A percentile compares a stretch with the other conserved stretches of the same genome.
Evolutionary conservation across 2,888 invertebrate species (phyloP).

Genomic region (Pharmacophagus antenor): DNA sequence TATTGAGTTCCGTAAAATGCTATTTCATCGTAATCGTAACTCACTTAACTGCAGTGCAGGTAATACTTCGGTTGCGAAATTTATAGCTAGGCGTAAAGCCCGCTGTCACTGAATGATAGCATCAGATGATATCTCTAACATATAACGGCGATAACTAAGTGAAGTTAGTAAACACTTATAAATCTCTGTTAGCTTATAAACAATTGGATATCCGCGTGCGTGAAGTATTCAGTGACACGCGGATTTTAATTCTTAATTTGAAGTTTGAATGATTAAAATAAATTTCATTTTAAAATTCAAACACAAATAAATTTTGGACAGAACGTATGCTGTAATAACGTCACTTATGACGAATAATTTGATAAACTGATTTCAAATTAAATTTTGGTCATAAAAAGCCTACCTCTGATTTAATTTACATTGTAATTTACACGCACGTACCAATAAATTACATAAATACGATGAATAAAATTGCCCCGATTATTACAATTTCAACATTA

Average conservation of each 20-base stretch:
- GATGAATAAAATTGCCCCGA: background rate
- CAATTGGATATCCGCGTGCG: background rate
- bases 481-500: background rate
- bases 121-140: slow-evolving; percentile 20
- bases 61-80: slow-evolving; percentile 17
- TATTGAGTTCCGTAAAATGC: slow-evolving; percentile 2
- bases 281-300: background rate
- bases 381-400: slow-evolving; percentile 6
- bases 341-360: background rate
- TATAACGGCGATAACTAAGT: slow-evolving; percentile 9
- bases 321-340: background rate
- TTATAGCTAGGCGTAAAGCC: slow-evolving; percentile 16
- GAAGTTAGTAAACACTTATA: background rate
- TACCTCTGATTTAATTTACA: background rate
- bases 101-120: slow-evolving; percentile 25
- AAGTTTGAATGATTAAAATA: background rate
- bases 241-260: background rate
- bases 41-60: slow-evolving; percentile 24
- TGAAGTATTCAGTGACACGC: background rate
- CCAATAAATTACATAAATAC: background rate
- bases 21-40: slow-evolving; percentile 14
- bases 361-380: slow-evolving; percentile 14
- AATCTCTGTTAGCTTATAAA: slow-evolving; percentile 1
- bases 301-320: slow-evolving; percentile 11
- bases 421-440: background rate